Evolutionary conservation across 1,140 invertebrate genomes (phyloP), one percentile per base, ranked within the genome.

Genomic region (Plutomurus gul): DNA sequence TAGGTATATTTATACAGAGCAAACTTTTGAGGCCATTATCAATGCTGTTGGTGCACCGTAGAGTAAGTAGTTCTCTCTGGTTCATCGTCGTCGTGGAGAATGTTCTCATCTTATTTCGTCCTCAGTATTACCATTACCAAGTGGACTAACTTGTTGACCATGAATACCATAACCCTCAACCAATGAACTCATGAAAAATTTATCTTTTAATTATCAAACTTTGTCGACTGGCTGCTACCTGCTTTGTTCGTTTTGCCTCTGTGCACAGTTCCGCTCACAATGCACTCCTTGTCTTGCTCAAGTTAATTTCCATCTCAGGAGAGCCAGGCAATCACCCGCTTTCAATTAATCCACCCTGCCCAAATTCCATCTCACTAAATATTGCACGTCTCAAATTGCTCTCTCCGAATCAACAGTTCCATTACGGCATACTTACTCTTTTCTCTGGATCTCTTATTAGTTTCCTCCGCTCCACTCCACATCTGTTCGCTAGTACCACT

Each of bases 181-280:
- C 56, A 40, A 39, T 65, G 56, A 70, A 30, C 65, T 75, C 76
- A 83, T 83, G 82, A 83, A 83, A 83, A 81, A 83, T 83, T 83
- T 79, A 83, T 83, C 79, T 81, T 83, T 83, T 83, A 83, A 83
- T 83, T 80, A 83, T 77, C 76, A 77, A 81, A 78, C 70, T 83
- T 81, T 46, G 39, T 71, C 33, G 37, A 43, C 78, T 75, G 36
- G 33, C 65, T 75, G n/a, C 77, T 76, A 60, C 33, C 78, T 75
- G 43, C 46, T 75, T 70, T 71, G 40, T 77, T 80, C 39, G n/a
- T 72, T 72, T 18, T 30, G 36, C 13, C 27, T 74, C 72, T 22
- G 1, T 33, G 18, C 72, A 47, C 27, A 20, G 25, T 36, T 40
- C 27, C 18, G n/a, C 51, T 65, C 49, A 56, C 47, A 33, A 36